Evolutionary conservation across 2,113 vertebrate genomes (phyloP), one percentile per base, ranked within the genome.

Genomic region (Paedocypris sp.): DNA sequence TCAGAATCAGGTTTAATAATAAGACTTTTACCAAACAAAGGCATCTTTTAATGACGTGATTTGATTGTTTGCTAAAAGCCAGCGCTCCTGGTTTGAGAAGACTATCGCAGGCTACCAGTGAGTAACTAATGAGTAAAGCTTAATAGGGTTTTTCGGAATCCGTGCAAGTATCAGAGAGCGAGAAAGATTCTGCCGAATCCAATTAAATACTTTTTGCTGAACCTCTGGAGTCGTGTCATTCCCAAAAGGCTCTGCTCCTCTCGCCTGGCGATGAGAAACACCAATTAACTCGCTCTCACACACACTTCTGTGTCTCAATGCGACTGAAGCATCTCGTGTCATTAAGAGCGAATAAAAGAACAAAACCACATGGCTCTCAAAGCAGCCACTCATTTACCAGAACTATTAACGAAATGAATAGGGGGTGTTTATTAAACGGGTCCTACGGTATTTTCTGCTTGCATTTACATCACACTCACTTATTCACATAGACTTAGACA

Each of bases 181-280:
- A 43, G 23, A 42, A 19, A 20, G 38, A 51, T 42, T 64, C 64
- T 66, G 28, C 28, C 53, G 22, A 51, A 72, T 68, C 73, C 73
- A 75, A 77, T 75, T 75, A 77, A 77, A 73, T 68, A 75, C 59
- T 68, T 69, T 68, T 71, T 62, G 23, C 60, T 67, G 48, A 53
- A 67, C 71, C 71, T 70, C 71, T 66, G 48, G 69, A 73, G 67
- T 56, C 15, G 4, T 43, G 60, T 68, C 71, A 28, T 67, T 77
- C 71, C 71, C 76, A 64, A 56, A 63, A 75, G 73, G 66, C 67
- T 65, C 42, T 11, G 16, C 38, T 67, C 60, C 16, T 31, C 38
- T 56, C 29, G 61, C 57, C 52, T 46, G 29, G 31, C 49, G 9
- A 64, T 23, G 54, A 72, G 64, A 58, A 36, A 52, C 41, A 70